phyloP scores from a whole-genome alignment of 2,888 invertebrate genomes.

The Cheilosia scutellata region DNA sequence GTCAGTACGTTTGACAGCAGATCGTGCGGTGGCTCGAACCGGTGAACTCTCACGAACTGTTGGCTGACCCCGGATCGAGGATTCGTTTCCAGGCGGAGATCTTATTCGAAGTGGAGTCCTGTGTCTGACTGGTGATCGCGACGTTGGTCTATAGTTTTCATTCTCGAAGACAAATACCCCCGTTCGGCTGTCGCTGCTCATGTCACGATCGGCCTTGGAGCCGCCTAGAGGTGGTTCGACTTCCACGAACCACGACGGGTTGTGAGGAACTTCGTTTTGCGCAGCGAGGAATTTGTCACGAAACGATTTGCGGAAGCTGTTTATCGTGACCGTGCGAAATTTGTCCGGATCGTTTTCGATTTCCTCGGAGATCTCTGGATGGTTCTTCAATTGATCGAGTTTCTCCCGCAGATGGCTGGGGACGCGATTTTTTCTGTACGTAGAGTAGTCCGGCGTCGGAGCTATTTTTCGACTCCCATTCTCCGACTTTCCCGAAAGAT shows the following conservation, averaged over 20 bases:
- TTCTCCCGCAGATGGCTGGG: constrained; percentile 80
- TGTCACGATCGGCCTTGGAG: neutral
- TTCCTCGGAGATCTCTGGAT: constrained; percentile 77
- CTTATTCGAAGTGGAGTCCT: constrained; percentile 73
- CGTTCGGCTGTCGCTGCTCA: constrained; percentile 78
- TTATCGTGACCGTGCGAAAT: constrained; percentile 82
- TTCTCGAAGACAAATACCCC: constrained; percentile 82
- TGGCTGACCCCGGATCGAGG: constrained; percentile 80
- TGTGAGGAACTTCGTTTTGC: constrained; percentile 81
- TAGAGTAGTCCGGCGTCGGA: constrained; percentile 79
- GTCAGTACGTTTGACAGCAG: constrained; percentile 65
- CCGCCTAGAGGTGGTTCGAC: constrained; percentile 79
- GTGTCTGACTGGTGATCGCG: constrained; percentile 81
- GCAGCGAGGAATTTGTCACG: constrained; percentile 81
- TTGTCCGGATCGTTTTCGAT: constrained; percentile 79
- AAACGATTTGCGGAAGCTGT: constrained; percentile 83
- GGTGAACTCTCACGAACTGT: constrained; percentile 78
- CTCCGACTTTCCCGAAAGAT: constrained; percentile 44
- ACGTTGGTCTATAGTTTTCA: constrained; percentile 82
- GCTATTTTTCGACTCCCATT: constrained; percentile 11
- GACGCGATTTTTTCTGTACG: constrained; percentile 81
- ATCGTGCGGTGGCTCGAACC: constrained; percentile 66
- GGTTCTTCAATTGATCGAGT: constrained; percentile 80
- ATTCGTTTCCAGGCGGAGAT: constrained; percentile 41
- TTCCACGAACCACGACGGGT: constrained; percentile 84